These are phyloP conservation scores for Oncopeltus fasciatus DNA, from an alignment of 1,140 invertebrate genomes.

Conservation along the genomic window DNA sequence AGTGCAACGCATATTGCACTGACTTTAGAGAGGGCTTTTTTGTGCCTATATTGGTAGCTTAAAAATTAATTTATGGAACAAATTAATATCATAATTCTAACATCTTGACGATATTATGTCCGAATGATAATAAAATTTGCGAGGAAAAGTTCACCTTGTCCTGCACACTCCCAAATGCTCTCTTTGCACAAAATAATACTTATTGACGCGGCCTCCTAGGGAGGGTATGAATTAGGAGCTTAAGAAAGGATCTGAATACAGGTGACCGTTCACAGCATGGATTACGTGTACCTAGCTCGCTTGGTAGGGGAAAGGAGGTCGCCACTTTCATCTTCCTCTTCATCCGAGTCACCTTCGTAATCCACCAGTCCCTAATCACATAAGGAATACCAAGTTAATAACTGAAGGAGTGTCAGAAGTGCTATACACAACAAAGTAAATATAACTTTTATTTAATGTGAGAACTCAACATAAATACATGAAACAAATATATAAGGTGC, in stretches of 20 bases:
- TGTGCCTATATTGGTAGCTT: neutral
- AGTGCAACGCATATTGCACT: constrained; percentile 2
- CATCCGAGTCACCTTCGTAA: constrained; percentile 89
- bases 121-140: too few species aligned
- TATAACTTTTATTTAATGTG: too few species aligned
- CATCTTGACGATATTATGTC: neutral
- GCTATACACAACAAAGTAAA: too few species aligned
- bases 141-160: too few species aligned
- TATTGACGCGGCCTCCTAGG: too few species aligned
- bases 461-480: too few species aligned
- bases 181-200: too few species aligned
- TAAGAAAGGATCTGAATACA: neutral
- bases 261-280: neutral
- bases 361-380: constrained; percentile 69
- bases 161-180: too few species aligned
- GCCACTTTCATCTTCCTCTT: constrained; percentile 64
- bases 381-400: too few species aligned
- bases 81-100: neutral
- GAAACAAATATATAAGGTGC: too few species aligned
- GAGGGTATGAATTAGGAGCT: too few species aligned
- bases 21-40: neutral
- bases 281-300: constrained; percentile 21
- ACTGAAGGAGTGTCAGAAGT: too few species aligned
- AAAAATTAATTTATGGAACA: constrained; percentile 2
- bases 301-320: constrained; percentile 21